Evolutionary conservation across 2,888 invertebrate genomes (phyloP).

Genomic region (Trissoscelio sp.): DNA sequence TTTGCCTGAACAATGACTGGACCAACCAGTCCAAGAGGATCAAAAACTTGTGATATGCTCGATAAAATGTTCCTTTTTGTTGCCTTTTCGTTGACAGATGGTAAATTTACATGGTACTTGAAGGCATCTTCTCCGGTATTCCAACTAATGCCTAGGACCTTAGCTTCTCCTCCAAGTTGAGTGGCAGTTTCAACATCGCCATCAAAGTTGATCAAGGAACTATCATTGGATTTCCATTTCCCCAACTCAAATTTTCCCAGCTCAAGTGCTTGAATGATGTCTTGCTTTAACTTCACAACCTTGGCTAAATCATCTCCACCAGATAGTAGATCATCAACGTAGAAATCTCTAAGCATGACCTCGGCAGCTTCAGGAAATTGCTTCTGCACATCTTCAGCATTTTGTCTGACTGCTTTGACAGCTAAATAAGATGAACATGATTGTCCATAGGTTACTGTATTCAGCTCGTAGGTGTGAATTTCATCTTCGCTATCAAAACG

Average conservation of each 20-base stretch:
- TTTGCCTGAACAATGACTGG: constrained; percentile 2
- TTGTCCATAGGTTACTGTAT: constrained; percentile 72
- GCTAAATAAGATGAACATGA: constrained; percentile 71
- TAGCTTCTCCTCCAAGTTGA: background rate
- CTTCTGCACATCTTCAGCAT: background rate
- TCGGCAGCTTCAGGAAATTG: background rate
- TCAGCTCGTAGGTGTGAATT: constrained; percentile 46
- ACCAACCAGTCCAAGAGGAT: constrained; percentile 2
- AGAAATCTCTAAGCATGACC: background rate
- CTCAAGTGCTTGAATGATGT: background rate
- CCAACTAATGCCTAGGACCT: constrained; percentile 10
- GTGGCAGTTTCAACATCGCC: background rate
- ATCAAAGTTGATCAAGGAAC: background rate
- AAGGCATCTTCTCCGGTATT: background rate
- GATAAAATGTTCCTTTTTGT: background rate
- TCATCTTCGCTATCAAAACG: constrained; percentile 34
- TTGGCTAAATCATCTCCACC: background rate
- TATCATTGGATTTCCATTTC: constrained; percentile 1
- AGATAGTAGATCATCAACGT: constrained; percentile 3
- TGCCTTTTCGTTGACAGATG: background rate
- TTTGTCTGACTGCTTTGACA: constrained; percentile 7
- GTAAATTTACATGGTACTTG: background rate
- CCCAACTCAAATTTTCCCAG: background rate
- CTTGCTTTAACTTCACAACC: background rate
- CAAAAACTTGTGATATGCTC: background rate